Evolutionary conservation across 2,113 vertebrate genomes (phyloP), one percentile per base, ranked within the genome.

Genomic region (Cyprichromis sp.): DNA sequence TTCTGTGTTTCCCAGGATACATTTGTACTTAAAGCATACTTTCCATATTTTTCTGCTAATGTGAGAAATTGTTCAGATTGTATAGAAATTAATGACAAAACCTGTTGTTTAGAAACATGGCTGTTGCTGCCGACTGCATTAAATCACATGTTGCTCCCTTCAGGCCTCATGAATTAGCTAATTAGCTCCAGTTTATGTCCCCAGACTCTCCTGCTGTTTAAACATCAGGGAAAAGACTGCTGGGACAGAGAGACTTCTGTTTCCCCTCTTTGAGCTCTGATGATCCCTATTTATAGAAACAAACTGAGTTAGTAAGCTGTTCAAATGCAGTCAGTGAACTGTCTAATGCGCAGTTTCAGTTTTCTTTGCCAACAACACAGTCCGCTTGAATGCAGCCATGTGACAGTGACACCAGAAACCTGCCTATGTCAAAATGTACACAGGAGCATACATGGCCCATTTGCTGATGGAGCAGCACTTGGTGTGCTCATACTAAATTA

Each of bases 211-310:
- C 54, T 80, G 83, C 83, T 91, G 87, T 82, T 88, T 81, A 90
- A 81, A 91, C 93, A 90, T 68, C 40, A 53, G 82, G 81, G 89
- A 38, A 88, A 93, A 80, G 87, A 80, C 83, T 63, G 55, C 66
- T 17, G 91, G 91, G 84, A 95, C 93, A 94, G 83, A 91, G 80
- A n/a, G 88, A 79, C 88, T 63, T 81, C 84, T 94, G 91, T 94
- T 92, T 91, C 82, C 61, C 38, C 45, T 73, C 52, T 71, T 83
- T 87, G 89, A 86, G 12, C 50, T 1, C 89, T 84, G 87, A 42
- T 88, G 82, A 89, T 29, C 85, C 31, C 87, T 89, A 89, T 92
- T 94, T 84, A 94, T 91, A 87, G 86, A 40, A 17, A 84, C 82
- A 92, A 92, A 91, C 84, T 83, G 83, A 93, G 86, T 89, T 59